phyloP scores from a whole-genome alignment of 2,888 invertebrate species.

The Dynastes grantii region DNA sequence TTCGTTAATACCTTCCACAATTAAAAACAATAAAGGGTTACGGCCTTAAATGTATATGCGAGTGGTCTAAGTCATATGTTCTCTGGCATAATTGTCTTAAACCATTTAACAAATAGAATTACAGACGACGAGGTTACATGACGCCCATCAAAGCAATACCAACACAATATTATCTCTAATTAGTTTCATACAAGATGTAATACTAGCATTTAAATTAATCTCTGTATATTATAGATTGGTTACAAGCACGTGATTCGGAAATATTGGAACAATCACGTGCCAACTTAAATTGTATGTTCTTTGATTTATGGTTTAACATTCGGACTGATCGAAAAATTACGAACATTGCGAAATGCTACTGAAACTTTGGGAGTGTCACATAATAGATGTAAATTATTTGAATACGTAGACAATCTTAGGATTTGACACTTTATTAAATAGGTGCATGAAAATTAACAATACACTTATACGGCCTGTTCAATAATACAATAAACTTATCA shows the following conservation, averaged over 20 bases:
- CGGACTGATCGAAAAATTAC: too few species aligned
- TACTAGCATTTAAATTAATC: not conserved
- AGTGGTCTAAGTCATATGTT: constrained; percentile 22
- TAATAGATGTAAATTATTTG: too few species aligned
- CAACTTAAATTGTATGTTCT: not conserved
- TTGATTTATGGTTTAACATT: not conserved
- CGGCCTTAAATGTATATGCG: constrained; percentile 24
- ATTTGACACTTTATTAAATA: too few species aligned
- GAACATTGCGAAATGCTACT: too few species aligned
- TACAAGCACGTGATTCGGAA: constrained; percentile 14
- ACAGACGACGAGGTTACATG: constrained; percentile 8
- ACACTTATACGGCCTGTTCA: too few species aligned
- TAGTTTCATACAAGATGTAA: constrained; percentile 15
- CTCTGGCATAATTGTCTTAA: constrained; percentile 7
- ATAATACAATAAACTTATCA: too few species aligned
- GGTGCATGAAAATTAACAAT: too few species aligned
- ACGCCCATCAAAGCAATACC: constrained; percentile 18
- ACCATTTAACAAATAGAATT: constrained; percentile 28
- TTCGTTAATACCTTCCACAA: constrained; percentile 45
- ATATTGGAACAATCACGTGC: constrained; percentile 12
- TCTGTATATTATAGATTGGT: not conserved
- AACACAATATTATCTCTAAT: not conserved
- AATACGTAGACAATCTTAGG: too few species aligned
- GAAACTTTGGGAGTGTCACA: too few species aligned
- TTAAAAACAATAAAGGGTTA: constrained; percentile 47